A percentile compares a stretch with the other conserved stretches of the same genome.
Evolutionary conservation across 2,797 vertebrate genomes (phyloP).

Genomic region (Petrocephalus schoutedeni): DNA sequence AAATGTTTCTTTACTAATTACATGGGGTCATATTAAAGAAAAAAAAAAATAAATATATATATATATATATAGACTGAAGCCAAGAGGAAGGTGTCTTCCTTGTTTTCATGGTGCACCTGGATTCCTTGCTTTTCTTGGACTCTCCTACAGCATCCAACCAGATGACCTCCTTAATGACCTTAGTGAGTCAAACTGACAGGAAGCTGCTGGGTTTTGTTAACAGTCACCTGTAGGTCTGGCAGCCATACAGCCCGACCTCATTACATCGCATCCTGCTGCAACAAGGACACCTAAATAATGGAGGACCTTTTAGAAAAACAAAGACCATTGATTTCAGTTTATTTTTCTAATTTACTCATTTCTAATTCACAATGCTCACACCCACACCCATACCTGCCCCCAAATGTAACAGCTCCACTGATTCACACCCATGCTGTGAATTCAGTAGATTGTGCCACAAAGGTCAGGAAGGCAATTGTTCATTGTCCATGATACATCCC

Average conservation of each 20-base stretch:
- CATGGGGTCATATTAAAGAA: not conserved
- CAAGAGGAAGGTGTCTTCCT: not conserved
- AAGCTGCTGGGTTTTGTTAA: not conserved
- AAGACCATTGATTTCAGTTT: not conserved
- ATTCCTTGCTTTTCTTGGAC: not conserved
- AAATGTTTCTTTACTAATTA: not conserved
- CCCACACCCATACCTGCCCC: constrained; percentile 33
- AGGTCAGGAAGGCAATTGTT: constrained; percentile 25
- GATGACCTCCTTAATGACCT: not conserved
- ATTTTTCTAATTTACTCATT: not conserved
- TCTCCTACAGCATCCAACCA: not conserved
- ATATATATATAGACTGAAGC: not conserved
- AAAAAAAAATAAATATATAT: not conserved
- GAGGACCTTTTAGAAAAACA: not conserved
- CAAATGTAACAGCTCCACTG: constrained; percentile 32
- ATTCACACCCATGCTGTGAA: constrained; percentile 17
- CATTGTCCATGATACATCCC: constrained; percentile 31
- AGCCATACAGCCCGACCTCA: not conserved
- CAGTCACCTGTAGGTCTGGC: not conserved
- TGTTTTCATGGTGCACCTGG: not conserved
- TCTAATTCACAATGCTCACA: not conserved
- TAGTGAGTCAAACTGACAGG: not conserved
- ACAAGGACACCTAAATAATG: not conserved
- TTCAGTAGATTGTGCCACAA: constrained; percentile 7
- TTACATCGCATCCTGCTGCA: not conserved